Percentiles rank a stretch among this genome's conserved stretches.
Evolutionary conservation across 1,140 invertebrate species (phyloP).

Genomic region (Micrasema minimum): DNA sequence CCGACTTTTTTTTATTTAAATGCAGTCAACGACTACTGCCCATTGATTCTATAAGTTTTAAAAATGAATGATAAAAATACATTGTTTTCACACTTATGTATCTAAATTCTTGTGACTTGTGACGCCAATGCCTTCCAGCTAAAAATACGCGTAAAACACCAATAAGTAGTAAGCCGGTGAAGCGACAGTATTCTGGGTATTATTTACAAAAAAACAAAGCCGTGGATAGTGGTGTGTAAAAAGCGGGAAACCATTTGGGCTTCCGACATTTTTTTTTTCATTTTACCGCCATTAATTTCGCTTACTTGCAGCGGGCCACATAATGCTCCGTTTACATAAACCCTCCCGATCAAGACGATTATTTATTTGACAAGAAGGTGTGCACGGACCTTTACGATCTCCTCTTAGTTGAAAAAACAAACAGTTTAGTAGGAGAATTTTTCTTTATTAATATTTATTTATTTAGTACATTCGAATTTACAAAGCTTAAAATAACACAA

Average conservation of each 20-base stretch:
- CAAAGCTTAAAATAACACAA: too few species aligned
- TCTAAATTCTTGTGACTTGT: too few species aligned
- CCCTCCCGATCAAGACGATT: constrained; percentile 27
- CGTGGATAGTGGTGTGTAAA: constrained; percentile 50
- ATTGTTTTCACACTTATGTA: too few species aligned
- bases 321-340: constrained; percentile 36
- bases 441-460: too few species aligned
- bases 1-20: too few species aligned
- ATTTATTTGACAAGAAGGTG: constrained; percentile 28
- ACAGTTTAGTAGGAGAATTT: constrained; percentile 5
- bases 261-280: constrained; percentile 43
- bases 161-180: constrained; percentile 30
- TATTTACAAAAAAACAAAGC: constrained; percentile 50
- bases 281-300: constrained; percentile 41
- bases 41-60: too few species aligned
- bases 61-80: too few species aligned
- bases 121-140: too few species aligned
- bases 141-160: constrained; percentile 32
- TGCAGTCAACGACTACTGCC: too few species aligned
- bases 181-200: constrained; percentile 37
- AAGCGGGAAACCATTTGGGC: constrained; percentile 50
- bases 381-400: constrained; percentile 1
- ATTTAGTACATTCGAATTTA: too few species aligned
- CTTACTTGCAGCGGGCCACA: constrained; percentile 33
- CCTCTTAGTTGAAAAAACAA: constrained; percentile 8